Conservation (phyloP, 2,113 vertebrate genomes). For the Oceanodroma tethys region DNA sequence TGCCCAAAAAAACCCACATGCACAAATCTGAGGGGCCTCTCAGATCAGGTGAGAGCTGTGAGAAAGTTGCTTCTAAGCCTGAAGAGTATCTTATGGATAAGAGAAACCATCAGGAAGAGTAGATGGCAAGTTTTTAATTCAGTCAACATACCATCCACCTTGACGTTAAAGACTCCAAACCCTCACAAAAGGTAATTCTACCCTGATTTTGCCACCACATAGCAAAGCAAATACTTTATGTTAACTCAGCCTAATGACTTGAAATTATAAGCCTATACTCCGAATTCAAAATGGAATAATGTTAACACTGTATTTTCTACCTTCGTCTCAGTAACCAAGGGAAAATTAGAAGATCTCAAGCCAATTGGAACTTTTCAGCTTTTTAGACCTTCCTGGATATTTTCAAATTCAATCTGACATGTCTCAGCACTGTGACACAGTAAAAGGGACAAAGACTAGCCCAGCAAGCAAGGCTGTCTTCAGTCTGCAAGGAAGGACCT, state of each 20-base stretch:
- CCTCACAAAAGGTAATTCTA: background rate
- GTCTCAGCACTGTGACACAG: background rate
- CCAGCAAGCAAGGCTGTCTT: background rate
- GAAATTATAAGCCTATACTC: background rate
- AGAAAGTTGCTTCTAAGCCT: background rate
- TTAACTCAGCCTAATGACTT: background rate
- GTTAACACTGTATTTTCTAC: background rate
- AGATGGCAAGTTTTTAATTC: too few relatives aligned
- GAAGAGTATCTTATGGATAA: background rate
- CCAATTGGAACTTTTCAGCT: background rate
- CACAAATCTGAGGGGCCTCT: background rate
- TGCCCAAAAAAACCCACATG: background rate
- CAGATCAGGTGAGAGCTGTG: background rate
- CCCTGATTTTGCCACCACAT: background rate
- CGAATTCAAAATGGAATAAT: background rate
- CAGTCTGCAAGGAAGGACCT: background rate
- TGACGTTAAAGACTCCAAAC: background rate
- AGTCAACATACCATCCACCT: background rate
- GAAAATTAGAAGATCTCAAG: background rate
- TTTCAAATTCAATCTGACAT: background rate
- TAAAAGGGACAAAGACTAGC: background rate
- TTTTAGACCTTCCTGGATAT: background rate
- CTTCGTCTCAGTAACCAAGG: background rate
- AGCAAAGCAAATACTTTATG: background rate
- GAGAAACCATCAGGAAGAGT: background rate